Percentiles rank a stretch among this genome's conserved stretches.
Evolutionary conservation across 2,797 vertebrate species (phyloP).

Genomic region (Coregonus suidteri): DNA sequence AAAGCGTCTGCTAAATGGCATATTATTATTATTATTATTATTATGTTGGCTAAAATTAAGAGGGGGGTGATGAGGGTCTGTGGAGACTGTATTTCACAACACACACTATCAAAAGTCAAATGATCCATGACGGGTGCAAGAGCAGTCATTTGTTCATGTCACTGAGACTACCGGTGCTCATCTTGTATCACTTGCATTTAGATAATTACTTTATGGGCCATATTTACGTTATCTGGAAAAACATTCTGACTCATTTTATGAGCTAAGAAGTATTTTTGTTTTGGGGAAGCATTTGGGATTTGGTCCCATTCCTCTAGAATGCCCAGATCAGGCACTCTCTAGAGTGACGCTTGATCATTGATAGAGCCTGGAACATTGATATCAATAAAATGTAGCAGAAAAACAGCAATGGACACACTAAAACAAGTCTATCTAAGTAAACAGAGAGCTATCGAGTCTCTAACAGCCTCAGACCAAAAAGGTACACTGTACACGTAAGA

Average conservation of each 20-base stretch:
- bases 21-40: too few relatives aligned
- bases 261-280: background rate
- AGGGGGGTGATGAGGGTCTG: background rate
- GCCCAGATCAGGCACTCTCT: too few relatives aligned
- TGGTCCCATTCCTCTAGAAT: background rate
- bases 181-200: constrained; percentile 13
- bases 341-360: background rate
- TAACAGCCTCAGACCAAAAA: background rate
- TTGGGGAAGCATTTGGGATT: background rate
- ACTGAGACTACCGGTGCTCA: constrained; percentile 1
- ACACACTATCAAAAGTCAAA: constrained; percentile 55
- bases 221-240: background rate
- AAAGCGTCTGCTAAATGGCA: too few relatives aligned
- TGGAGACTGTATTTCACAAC: constrained; percentile 62
- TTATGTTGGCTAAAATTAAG: constrained; percentile 65
- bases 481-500: background rate
- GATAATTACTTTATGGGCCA: background rate
- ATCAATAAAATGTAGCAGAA: background rate
- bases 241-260: background rate
- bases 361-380: background rate
- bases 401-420: background rate
- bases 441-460: background rate
- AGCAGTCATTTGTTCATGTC: constrained; percentile 46
- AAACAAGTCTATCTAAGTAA: background rate
- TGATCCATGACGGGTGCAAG: constrained; percentile 48